Evolutionary conservation across 2,888 invertebrate species (phyloP).

Genomic region (Tetragonisca angustula): DNA sequence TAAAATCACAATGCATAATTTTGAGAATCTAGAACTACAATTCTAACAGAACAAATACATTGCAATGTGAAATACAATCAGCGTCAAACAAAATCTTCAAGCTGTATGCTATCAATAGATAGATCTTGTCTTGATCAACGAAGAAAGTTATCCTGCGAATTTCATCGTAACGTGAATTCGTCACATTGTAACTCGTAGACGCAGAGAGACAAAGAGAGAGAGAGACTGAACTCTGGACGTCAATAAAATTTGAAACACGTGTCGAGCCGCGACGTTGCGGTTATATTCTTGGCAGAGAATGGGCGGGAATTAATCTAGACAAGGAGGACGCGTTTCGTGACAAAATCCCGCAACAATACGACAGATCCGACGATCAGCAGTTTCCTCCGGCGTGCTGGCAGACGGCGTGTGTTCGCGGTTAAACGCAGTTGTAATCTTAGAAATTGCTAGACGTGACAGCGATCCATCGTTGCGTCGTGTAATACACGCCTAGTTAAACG

Average conservation of each 20-base stretch:
- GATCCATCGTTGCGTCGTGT: slow-evolving; percentile 57
- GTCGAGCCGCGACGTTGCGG: slow-evolving; percentile 37
- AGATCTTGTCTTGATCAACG: too few relatives aligned
- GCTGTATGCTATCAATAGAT: too few relatives aligned
- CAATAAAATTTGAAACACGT: not conserved
- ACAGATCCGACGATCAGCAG: slow-evolving; percentile 64
- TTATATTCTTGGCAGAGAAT: not conserved
- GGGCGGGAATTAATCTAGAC: slow-evolving; percentile 56
- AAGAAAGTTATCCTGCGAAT: too few relatives aligned
- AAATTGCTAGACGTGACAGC: slow-evolving; percentile 60
- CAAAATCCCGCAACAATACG: slow-evolving; percentile 64
- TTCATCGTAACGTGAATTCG: too few relatives aligned
- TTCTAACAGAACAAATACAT: too few relatives aligned
- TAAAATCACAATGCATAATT: too few relatives aligned
- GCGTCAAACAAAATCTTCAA: too few relatives aligned
- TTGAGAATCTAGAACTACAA: too few relatives aligned
- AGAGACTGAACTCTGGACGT: not conserved
- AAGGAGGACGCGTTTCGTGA: slow-evolving; percentile 49
- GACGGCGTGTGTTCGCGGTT: slow-evolving; percentile 67
- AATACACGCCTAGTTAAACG: slow-evolving; percentile 43
- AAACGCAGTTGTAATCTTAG: slow-evolving; percentile 69
- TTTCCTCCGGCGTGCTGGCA: slow-evolving; percentile 55
- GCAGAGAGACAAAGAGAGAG: too few relatives aligned
- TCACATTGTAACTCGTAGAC: too few relatives aligned
- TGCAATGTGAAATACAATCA: too few relatives aligned